Conservation (phyloP, 2,888 invertebrate species). For the Galerucella calmariensis region DNA sequence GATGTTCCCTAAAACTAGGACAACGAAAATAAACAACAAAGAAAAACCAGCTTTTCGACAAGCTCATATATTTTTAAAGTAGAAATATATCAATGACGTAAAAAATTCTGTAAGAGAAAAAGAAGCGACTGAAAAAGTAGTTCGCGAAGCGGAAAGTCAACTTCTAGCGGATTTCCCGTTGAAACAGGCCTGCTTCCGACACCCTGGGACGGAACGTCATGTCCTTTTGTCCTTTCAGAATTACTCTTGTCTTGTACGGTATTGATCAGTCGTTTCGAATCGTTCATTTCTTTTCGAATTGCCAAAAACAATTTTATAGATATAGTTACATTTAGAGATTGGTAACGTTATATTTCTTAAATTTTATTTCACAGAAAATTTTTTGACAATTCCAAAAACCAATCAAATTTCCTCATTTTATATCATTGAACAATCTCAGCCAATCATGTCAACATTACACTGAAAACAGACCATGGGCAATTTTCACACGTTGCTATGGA, state of each 20-base stretch:
- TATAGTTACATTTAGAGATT: neutral
- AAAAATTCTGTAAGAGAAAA: constrained; percentile 9
- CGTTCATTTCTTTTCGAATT: neutral
- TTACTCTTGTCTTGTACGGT: neutral
- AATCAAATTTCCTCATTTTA: too few relatives aligned
- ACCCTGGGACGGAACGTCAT: constrained; percentile 8
- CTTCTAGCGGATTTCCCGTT: constrained; percentile 40
- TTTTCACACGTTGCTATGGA: too few relatives aligned
- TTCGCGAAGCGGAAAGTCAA: constrained; percentile 40
- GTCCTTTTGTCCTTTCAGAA: constrained; percentile 7
- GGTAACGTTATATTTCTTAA: neutral
- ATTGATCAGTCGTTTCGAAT: neutral
- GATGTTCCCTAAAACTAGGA: constrained; percentile 3
- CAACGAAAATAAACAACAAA: constrained; percentile 8
- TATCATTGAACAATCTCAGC: too few relatives aligned
- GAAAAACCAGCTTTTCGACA: neutral
- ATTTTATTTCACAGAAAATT: neutral
- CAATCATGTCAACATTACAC: too few relatives aligned
- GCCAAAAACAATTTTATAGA: neutral
- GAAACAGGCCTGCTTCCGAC: constrained; percentile 33
- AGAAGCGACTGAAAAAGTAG: constrained; percentile 13
- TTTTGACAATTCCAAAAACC: too few relatives aligned
- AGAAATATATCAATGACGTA: constrained; percentile 9
- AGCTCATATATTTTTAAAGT: constrained; percentile 9
- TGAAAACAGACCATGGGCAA: too few relatives aligned